Percentiles rank a stretch among this genome's conserved stretches.
Conservation (phyloP, 2,888 invertebrate genomes). For the Cryptocheilus praepositus region DNA sequence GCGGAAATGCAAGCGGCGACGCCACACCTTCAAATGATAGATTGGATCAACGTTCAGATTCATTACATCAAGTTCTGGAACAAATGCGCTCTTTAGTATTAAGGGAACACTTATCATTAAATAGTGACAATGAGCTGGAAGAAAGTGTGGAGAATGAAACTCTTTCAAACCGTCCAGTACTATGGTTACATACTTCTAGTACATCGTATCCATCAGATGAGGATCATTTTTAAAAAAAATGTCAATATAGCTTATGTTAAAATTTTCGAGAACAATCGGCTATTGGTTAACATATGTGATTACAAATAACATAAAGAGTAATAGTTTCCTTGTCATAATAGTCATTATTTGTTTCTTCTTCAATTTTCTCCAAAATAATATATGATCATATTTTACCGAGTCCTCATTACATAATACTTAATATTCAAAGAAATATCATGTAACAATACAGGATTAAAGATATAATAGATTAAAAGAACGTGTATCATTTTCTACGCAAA, state of each 20-base stretch:
- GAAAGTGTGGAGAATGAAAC: constrained; percentile 60
- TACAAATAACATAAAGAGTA: too few species aligned
- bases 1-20: constrained; percentile 68
- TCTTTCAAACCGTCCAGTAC: constrained; percentile 56
- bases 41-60: constrained; percentile 66
- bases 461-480: too few species aligned
- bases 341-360: too few species aligned
- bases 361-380: too few species aligned
- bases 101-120: constrained; percentile 62
- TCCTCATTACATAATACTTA: too few species aligned
- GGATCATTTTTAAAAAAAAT: constrained; percentile 32
- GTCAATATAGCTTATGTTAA: background rate
- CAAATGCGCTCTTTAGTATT: constrained; percentile 71
- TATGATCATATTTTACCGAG: too few species aligned
- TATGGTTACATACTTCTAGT: constrained; percentile 54
- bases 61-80: constrained; percentile 70
- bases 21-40: constrained; percentile 66
- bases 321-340: too few species aligned
- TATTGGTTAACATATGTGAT: too few species aligned
- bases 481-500: too few species aligned
- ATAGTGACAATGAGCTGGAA: constrained; percentile 64
- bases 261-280: too few species aligned
- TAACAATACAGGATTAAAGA: too few species aligned
- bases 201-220: constrained; percentile 41
- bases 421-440: too few species aligned